These are phyloP conservation scores for western clawed frog (Xenopus tropicalis) DNA, from an alignment of 2,113 vertebrate species.

Conservation along the genomic window DNA sequence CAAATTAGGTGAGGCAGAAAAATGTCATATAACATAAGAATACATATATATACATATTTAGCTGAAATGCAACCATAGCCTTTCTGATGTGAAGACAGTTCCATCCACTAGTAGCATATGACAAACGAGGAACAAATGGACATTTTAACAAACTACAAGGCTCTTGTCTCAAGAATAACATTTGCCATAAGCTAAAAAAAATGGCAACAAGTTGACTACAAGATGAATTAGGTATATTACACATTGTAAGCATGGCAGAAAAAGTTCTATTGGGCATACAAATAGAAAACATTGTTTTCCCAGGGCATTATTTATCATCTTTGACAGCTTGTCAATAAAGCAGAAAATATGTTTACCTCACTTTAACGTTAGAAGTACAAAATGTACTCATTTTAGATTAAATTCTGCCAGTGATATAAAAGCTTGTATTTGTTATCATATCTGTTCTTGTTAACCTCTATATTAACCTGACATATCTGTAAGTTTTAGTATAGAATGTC, in stretches of 20 bases:
- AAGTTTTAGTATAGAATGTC: not conserved
- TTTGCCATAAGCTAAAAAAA: constrained; percentile 1
- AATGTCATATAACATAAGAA: too few relatives aligned
- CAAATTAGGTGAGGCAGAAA: too few relatives aligned
- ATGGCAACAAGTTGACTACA: constrained; percentile 2
- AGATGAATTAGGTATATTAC: constrained; percentile 17
- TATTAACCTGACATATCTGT: not conserved
- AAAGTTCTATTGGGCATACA: constrained; percentile 8
- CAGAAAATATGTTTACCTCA: not conserved
- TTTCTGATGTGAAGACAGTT: too few relatives aligned
- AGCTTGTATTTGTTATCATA: not conserved
- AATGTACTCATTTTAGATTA: not conserved
- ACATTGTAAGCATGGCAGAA: constrained; percentile 15
- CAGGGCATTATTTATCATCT: constrained; percentile 28
- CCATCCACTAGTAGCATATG: too few relatives aligned
- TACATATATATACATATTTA: too few relatives aligned
- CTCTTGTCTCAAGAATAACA: not conserved
- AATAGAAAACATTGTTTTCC: constrained; percentile 21
- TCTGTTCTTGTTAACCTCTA: not conserved
- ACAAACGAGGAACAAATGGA: not conserved
- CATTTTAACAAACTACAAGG: not conserved
- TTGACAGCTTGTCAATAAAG: constrained; percentile 27
- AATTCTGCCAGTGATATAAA: not conserved
- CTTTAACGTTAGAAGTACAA: not conserved
- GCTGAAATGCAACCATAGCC: too few relatives aligned